Conservation (phyloP, 2,113 vertebrate genomes). For the Pelvicachromis taeniatus region DNA sequence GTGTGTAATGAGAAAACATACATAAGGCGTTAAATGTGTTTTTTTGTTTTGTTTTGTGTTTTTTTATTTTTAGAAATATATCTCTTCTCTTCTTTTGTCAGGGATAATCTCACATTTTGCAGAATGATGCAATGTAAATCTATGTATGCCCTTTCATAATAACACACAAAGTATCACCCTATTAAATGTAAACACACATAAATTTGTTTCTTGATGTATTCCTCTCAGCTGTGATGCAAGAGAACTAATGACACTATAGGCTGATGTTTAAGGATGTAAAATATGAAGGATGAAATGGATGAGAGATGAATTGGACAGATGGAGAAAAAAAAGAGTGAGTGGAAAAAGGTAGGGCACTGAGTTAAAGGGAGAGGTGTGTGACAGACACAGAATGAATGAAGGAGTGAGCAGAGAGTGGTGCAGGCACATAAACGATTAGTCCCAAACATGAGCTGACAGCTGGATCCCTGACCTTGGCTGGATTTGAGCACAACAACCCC, state of each 20-base stretch:
- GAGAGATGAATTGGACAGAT: constrained; percentile 34
- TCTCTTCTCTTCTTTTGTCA: too few species aligned
- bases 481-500: constrained; percentile 60
- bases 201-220: background rate
- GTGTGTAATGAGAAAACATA: background rate
- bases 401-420: constrained; percentile 42
- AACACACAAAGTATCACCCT: background rate
- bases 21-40: background rate
- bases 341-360: constrained; percentile 54
- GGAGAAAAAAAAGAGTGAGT: constrained; percentile 8
- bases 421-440: constrained; percentile 70
- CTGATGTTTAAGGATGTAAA: constrained; percentile 16
- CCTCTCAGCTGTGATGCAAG: background rate
- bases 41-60: background rate
- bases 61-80: too few species aligned
- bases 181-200: background rate
- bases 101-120: background rate
- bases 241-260: background rate
- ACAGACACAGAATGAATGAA: constrained; percentile 64
- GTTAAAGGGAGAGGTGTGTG: constrained; percentile 61
- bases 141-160: background rate
- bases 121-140: background rate
- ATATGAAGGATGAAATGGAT: constrained; percentile 43
- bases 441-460: constrained; percentile 70
- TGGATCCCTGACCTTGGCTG: constrained; percentile 71